Evolutionary conservation across 2,797 vertebrate species (phyloP), one percentile per base, ranked within the genome.

Genomic region (Gorsachius magnificus): DNA sequence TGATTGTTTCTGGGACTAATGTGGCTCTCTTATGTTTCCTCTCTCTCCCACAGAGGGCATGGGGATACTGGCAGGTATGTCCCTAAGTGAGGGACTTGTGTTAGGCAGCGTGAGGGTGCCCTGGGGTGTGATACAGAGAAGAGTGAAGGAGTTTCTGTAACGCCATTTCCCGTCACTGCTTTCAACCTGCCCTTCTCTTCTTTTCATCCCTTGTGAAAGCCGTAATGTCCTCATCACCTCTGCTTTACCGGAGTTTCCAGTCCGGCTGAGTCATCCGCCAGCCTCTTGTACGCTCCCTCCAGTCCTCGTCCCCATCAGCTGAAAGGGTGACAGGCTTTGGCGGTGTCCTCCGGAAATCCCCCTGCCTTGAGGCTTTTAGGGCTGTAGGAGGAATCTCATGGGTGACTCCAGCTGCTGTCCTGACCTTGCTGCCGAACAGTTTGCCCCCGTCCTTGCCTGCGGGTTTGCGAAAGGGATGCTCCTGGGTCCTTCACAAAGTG

Each of bases 231-330:
- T 60, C 74, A 88, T 17, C 83, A 71, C 66, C 41, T 84, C 77
- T 13, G 51, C 56, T 71, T 50, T 74, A 87, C 92, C 3, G 24
- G 94, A 85, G 31, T 92, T 92, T 93, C 89, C 83, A 87, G 89
- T 85, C 75, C 83, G 77, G 25, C 80, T 94, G 90, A 87, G 57
- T 94, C 75, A 81, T 46, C 43, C 33, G 15, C 38, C 54, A 80
- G 48, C 45, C 50, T 89, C 75, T 60, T 22, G 29, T 33, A 50
- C 51, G n/a, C 71, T 82, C 43, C 81, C 48, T 76, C 21, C 83
- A 45, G 46, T 35, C 6, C 38, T 76, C 60, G 31, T 60, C 48
- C 45, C 36, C 33, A 51, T 58, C 53, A 64, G n/a, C 53, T 83
- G 56, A 53, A 70, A 77, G 20, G 20, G 28, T 1, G 7, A 75